Base-by-base conservation (phyloP, 2,113 vertebrate genomes). In the Hiodon tergisus region DNA sequence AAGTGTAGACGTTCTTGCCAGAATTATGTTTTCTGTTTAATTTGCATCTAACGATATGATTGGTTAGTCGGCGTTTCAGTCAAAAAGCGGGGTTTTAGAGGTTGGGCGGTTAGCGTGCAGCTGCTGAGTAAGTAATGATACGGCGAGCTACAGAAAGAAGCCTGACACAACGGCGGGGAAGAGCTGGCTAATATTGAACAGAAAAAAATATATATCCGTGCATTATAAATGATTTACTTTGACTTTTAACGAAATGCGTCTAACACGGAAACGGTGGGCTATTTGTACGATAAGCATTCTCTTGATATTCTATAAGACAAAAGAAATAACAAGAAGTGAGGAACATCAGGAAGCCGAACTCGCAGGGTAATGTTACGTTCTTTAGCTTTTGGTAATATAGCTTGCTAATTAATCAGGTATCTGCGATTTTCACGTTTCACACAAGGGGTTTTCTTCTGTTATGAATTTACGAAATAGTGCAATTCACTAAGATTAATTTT, bases 231-330 rank as follows among this genome's bases (percentile, higher is more conserved):
- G 75, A 67, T 77, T 61, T 66, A 6, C 62, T 60, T 73, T n/a
- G 73, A 74, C 58, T 59, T 47, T 48, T 16, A 85, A 84, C 89
- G 90, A 90, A 86, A 93, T 95, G 93, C 92, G 92, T 80, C 89
- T 92, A 60, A 81, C 92, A 77, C 86, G 93, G 86, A 95, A 94
- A 89, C 81, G 90, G 80, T 94, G 93, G 93, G 93, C 92, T 65
- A 88, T 93, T 68, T 95, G 94, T 86, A 93, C 93, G 1, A 92
- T 95, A 86, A 93, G 93, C 86, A 87, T 94, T 76, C 92, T 95
- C 62, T 84, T 95, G 77, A 94, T 95, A 85, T 93, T 95, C 81
- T 95, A 94, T 78, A 94, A 94, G 83, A 95, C 93, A 85, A 94
- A 93, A 86, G 93, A 95, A 83, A 93, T 93, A 60, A 83, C 89